Base-by-base conservation (phyloP, 2,113 vertebrate genomes). In the Petrocephalus microphthalmus region DNA sequence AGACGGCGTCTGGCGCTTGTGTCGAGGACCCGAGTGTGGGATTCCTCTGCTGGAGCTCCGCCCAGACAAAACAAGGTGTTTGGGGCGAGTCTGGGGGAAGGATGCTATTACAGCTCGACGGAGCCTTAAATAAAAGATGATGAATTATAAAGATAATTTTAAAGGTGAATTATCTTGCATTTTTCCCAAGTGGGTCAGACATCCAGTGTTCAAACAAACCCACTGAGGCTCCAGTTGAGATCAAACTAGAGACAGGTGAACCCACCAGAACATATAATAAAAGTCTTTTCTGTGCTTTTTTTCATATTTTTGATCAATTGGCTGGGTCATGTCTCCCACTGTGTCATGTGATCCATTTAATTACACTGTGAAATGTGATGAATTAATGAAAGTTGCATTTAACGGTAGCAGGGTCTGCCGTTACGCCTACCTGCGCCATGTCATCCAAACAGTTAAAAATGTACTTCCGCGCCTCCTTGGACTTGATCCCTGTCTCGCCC, bases 371-470 rank as follows among this genome's bases (percentile, higher is more conserved):
- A 37, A 42, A 74, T 2, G 67, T 6, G 13, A 74, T 17, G 29
- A 74, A 37, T 17, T 74, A 33, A 29, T 37, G 6, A 71, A 29
- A 8, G 47, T 84, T 84, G 3, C 3, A 2, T 6, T 33, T 7
- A 29, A 15, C 6, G 0, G 20, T 60, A 86, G 42, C 85, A 60
- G 37, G 37, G 17, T 4, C 22, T 11, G 22, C 0, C 19, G 20
- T 29, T 3, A 2, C 3, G 29, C 89, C 42, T 96, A 99, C 97
- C 97, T 99, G 98, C 60, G 98, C 98, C 98, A 99, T 99, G 84
- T 99, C 98, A 94, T 99, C 98, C 95, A 99, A 93, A 93, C 98
- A 99, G 95, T 99, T 99, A 94, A 99, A 99, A 95, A 99, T 98
- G 94, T 99, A 99, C 94, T 99, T 99, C 91, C 98, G 96, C 86